A percentile compares a stretch with the other conserved stretches of the same genome.
Conservation (phyloP, 1,140 invertebrate genomes). For the Hydropsyche tenuis region DNA sequence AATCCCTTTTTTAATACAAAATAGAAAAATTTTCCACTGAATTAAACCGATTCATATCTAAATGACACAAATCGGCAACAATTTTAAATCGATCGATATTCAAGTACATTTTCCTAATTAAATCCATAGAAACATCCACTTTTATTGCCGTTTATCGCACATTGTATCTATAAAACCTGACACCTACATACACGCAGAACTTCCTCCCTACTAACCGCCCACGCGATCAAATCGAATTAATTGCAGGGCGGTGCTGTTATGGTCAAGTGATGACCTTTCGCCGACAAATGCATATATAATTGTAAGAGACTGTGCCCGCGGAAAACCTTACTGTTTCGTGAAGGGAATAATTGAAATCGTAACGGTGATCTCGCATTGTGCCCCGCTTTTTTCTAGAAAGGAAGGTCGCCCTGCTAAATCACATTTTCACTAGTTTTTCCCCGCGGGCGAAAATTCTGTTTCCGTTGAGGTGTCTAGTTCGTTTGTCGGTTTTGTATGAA, state of each 20-base stretch:
- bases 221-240: constrained; percentile 17
- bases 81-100: too few species aligned
- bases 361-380: constrained; percentile 30
- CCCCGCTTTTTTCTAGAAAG: constrained; percentile 32
- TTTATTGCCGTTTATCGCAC: background rate
- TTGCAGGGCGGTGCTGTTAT: background rate
- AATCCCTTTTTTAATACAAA: too few species aligned
- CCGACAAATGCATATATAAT: constrained; percentile 39
- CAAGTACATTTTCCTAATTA: background rate
- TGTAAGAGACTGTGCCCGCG: constrained; percentile 21
- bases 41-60: too few species aligned
- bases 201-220: background rate
- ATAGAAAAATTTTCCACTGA: too few species aligned
- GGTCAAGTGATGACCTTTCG: constrained; percentile 42
- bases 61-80: too few species aligned
- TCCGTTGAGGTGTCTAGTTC: too few species aligned
- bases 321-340: constrained; percentile 24
- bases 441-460: too few species aligned
- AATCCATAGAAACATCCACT: background rate
- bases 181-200: background rate
- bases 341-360: constrained; percentile 42
- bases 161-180: background rate
- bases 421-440: constrained; percentile 7
- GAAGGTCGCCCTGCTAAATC: constrained; percentile 32
- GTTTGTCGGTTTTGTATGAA: constrained; percentile 25